Conservation (phyloP, 2,888 invertebrate species). For the Gandaritis pyraliata region DNA sequence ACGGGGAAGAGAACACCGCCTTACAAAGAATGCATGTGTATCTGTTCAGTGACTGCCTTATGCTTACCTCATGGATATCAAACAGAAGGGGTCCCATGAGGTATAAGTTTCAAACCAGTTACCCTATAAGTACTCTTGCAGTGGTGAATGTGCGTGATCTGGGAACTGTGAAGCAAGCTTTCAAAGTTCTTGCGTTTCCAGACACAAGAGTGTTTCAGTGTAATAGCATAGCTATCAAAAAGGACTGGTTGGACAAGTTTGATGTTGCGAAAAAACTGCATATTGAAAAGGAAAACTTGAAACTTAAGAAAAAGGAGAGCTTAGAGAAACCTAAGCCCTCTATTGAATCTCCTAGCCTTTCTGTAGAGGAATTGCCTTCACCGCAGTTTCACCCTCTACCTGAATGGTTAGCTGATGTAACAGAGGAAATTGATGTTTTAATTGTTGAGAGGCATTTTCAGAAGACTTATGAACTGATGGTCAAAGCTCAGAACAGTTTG, state of each 20-base stretch:
- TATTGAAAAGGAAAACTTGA: slow-evolving; percentile 85
- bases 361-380: slow-evolving; percentile 74
- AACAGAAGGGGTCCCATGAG: slow-evolving; percentile 90
- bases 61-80: slow-evolving; percentile 93
- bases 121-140: slow-evolving; percentile 94
- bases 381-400: slow-evolving; percentile 82
- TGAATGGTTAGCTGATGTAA: slow-evolving; percentile 95
- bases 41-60: slow-evolving; percentile 95
- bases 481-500: slow-evolving; percentile 76
- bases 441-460: slow-evolving; percentile 98
- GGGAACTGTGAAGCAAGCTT: slow-evolving; percentile 95
- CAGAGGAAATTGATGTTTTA: slow-evolving; percentile 97
- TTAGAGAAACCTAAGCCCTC: slow-evolving; percentile 72
- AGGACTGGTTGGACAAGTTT: slow-evolving; percentile 97
- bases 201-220: slow-evolving; percentile 97
- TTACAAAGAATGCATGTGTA: slow-evolving; percentile 96
- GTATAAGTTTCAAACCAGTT: slow-evolving; percentile 92
- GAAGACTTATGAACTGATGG: slow-evolving; percentile 93
- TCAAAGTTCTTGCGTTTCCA: slow-evolving; percentile 97
- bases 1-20: slow-evolving; percentile 93
- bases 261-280: slow-evolving; percentile 95
- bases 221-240: slow-evolving; percentile 91
- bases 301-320: slow-evolving; percentile 78
- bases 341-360: slow-evolving; percentile 77
- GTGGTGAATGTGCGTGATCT: slow-evolving; percentile 97